These are phyloP conservation scores for Gasterosteus nipponicus DNA, from an alignment of 2,113 vertebrate genomes.

Conservation along the genomic window DNA sequence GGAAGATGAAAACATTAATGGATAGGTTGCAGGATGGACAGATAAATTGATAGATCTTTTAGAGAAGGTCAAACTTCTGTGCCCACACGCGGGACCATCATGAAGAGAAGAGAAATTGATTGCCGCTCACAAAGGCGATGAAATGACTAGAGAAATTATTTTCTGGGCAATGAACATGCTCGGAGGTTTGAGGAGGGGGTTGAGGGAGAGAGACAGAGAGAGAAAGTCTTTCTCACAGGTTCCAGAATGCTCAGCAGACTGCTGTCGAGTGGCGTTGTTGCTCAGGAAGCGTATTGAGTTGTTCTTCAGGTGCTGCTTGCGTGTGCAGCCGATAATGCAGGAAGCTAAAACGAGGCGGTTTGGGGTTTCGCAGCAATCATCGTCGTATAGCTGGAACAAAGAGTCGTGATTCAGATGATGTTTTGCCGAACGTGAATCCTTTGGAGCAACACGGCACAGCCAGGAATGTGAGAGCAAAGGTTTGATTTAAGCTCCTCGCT, in stretches of 20 bases:
- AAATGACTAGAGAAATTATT: slow-evolving; percentile 87
- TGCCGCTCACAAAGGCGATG: slow-evolving; percentile 83
- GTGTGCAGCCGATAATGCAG: not conserved
- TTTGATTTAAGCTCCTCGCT: too few relatives aligned
- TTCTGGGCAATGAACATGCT: slow-evolving; percentile 85
- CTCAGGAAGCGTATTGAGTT: slow-evolving; percentile 72
- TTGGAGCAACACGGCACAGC: not conserved
- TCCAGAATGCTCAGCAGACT: slow-evolving; percentile 77
- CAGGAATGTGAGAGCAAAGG: too few relatives aligned
- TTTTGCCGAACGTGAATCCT: not conserved
- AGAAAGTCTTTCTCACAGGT: slow-evolving; percentile 72
- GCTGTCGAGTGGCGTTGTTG: slow-evolving; percentile 78
- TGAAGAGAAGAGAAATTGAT: slow-evolving; percentile 87
- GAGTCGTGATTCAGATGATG: not conserved
- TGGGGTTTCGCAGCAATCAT: not conserved
- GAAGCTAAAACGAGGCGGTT: not conserved
- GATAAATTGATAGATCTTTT: slow-evolving; percentile 87
- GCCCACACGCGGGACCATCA: slow-evolving; percentile 80
- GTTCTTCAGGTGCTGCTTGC: slow-evolving; percentile 44
- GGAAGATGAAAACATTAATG: slow-evolving; percentile 85
- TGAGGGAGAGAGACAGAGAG: not conserved
- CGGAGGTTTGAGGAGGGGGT: slow-evolving; percentile 44
- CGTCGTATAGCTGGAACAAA: not conserved
- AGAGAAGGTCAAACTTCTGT: slow-evolving; percentile 87
- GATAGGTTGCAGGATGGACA: slow-evolving; percentile 83